phyloP scores from a whole-genome alignment of 2,888 invertebrate species.

The Apamea anceps region DNA sequence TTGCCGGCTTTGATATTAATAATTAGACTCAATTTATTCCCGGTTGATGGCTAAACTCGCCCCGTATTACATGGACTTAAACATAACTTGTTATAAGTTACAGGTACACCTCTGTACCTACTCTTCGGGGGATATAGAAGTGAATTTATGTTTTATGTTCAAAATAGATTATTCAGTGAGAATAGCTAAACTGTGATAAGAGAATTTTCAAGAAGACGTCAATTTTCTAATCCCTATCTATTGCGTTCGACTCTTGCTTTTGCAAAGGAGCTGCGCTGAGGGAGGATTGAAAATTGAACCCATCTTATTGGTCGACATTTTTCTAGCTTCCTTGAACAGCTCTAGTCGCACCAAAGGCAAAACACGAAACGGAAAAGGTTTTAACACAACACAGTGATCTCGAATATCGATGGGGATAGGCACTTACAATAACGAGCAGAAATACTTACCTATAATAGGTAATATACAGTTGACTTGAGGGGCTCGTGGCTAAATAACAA shows the following conservation, averaged over 20 bases:
- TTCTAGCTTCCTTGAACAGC: not conserved
- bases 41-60: no score
- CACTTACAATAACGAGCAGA: not conserved
- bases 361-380: not conserved
- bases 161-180: slow-evolving; percentile 3
- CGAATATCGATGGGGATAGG: not conserved
- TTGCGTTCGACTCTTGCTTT: not conserved
- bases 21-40: no score
- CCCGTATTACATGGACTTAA: no score
- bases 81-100: no score
- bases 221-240: not conserved
- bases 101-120: no score
- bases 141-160: no score
- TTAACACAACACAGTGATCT: not conserved
- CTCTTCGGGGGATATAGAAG: no score
- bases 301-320: not conserved
- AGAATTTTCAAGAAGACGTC: not conserved
- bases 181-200: not conserved
- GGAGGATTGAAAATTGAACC: not conserved
- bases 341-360: not conserved
- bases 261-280: not conserved
- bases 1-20: no score
- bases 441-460: not conserved
- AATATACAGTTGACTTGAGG: no score
- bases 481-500: no score